Evolutionary conservation across 2,797 vertebrate genomes (phyloP), one percentile per base, ranked within the genome.

Genomic region (Syngnathus acus): DNA sequence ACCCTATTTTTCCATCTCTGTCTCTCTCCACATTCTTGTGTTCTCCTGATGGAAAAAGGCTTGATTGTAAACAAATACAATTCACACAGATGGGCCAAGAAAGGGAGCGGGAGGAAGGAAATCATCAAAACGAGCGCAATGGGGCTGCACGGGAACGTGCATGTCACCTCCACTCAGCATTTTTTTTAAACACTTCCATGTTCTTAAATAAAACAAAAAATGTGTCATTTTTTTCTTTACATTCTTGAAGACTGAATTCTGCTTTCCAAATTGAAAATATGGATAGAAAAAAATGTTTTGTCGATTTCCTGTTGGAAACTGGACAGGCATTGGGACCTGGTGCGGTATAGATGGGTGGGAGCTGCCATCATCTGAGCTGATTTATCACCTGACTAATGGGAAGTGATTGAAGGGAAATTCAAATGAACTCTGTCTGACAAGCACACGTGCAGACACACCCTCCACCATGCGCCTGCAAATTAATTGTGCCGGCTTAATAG

Each of bases 311-410:
- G 42, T 14, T 42, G n/a, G 11, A 43, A 43, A 43, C 5, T 0
- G 40, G 53, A 17, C 70, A 91, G 91, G 92, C 93, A 91, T 94
- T 95, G 93, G 93, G 83, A 86, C 82, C 75, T 32, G 9, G 83
- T 50, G 81, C 66, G 67, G 78, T 65, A 19, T 16, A 17, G 45
- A 53, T 70, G 69, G 74, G 72, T 72, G 70, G 74, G 78, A 17
- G 80, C 75, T 39, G 65, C 64, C 23, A 6, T 81, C 72, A 80
- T 65, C 70, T n/a, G 87, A 90, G 89, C 92, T 96, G 94, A 98
- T 98, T 95, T 96, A 98, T 98, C 93, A 93, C 93, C 91, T 93
- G 92, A 91, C 93, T 96, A 97, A 96, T 95, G 92, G 92, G 93
- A 94, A 93, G 93, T 94, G 94, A 96, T 96, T 94, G 94, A 96